phyloP scores from a whole-genome alignment of 2,888 invertebrate genomes.

The Pomacea canaliculata region DNA sequence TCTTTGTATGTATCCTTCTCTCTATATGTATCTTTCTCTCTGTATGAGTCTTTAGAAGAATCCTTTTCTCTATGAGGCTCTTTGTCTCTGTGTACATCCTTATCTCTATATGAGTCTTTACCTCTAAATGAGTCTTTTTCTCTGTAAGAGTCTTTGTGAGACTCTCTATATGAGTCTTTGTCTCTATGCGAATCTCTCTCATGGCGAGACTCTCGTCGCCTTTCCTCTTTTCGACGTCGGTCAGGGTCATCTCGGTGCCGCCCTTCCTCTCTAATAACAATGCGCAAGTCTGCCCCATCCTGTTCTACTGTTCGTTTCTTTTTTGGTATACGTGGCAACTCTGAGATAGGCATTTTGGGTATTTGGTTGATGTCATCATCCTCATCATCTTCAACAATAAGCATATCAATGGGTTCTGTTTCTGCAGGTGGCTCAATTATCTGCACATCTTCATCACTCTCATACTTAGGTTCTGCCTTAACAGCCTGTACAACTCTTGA shows the following conservation, averaged over 20 bases:
- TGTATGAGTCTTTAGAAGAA: constrained; percentile 68
- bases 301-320: constrained; percentile 33
- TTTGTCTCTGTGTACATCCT: constrained; percentile 38
- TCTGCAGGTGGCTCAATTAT: constrained; percentile 19
- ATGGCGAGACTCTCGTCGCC: constrained; percentile 40
- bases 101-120: constrained; percentile 54
- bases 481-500: constrained; percentile 17
- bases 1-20: constrained; percentile 50
- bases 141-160: constrained; percentile 33
- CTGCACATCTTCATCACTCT: constrained; percentile 26
- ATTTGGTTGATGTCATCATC: constrained; percentile 15
- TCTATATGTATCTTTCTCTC: constrained; percentile 50
- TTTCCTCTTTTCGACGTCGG: constrained; percentile 35
- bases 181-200: constrained; percentile 50
- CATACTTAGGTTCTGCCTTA: constrained; percentile 3
- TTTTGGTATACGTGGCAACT: constrained; percentile 58
- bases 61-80: constrained; percentile 56
- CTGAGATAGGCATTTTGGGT: constrained; percentile 51
- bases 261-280: constrained; percentile 58
- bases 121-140: constrained; percentile 29
- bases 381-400: constrained; percentile 24
- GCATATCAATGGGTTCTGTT: constrained; percentile 21
- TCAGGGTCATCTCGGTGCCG: constrained; percentile 31
- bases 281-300: constrained; percentile 27
- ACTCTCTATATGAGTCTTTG: constrained; percentile 69